Evolutionary conservation across 2,797 vertebrate species (phyloP).

Genomic region (Aulostomus chinensis): DNA sequence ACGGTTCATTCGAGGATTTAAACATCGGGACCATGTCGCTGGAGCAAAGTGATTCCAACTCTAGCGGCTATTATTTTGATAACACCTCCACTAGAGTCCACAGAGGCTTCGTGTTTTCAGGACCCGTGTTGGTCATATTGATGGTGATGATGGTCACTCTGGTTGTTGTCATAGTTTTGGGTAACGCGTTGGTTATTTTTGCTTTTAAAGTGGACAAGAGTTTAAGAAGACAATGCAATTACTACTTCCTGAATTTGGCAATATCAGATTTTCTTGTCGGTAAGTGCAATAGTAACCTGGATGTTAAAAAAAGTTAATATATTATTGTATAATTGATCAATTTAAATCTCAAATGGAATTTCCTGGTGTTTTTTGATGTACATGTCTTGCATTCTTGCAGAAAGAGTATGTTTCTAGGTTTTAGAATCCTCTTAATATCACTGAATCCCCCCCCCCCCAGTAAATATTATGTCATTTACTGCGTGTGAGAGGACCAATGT

Average conservation of each 20-base stretch:
- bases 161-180: slow-evolving; percentile 83
- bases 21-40: slow-evolving; percentile 54
- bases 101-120: slow-evolving; percentile 58
- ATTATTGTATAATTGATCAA: no score
- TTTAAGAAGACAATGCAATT: slow-evolving; percentile 88
- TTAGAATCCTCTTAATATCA: no score
- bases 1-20: slow-evolving; percentile 30
- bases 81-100: slow-evolving; percentile 54
- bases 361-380: no score
- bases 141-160: slow-evolving; percentile 83
- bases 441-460: no score
- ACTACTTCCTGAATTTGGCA: slow-evolving; percentile 90
- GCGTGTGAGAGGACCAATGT: no score
- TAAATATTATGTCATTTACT: no score
- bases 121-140: slow-evolving; percentile 72
- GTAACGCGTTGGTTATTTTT: slow-evolving; percentile 87
- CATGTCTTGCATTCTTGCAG: no score
- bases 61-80: slow-evolving; percentile 56
- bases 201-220: slow-evolving; percentile 90
- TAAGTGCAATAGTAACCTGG: slow-evolving; percentile 67
- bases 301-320: no score
- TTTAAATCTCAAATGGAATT: no score
- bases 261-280: slow-evolving; percentile 91
- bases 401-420: no score
- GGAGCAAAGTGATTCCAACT: slow-evolving; percentile 58